Evolutionary conservation across 2,797 vertebrate species (phyloP).

Genomic region (Anisognathus igniventris): DNA sequence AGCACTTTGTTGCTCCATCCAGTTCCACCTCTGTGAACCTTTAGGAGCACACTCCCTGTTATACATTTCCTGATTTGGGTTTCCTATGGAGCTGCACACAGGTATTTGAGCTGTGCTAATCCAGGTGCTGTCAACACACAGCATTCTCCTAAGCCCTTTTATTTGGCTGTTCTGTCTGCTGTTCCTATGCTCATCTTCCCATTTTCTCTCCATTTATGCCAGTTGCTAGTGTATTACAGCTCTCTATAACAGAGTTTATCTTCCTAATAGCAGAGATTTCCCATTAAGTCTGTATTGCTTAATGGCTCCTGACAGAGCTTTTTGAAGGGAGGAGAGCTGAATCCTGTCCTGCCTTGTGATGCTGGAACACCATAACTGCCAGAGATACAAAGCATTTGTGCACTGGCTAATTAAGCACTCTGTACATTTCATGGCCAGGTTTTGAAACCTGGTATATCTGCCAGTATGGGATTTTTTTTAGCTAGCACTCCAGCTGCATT

Average conservation of each 20-base stretch:
- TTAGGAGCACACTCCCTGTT: neutral
- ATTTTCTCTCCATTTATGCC: neutral
- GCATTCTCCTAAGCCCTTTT: neutral
- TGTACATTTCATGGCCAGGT: neutral
- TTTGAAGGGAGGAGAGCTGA: neutral
- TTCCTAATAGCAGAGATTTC: neutral
- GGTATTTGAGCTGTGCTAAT: neutral
- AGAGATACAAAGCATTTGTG: neutral
- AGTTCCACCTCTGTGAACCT: neutral
- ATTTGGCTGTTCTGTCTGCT: neutral
- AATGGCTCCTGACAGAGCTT: neutral
- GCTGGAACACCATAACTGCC: neutral
- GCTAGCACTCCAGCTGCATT: neutral
- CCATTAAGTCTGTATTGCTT: neutral
- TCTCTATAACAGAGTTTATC: neutral
- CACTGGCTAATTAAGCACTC: neutral
- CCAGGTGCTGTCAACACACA: neutral
- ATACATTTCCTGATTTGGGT: neutral
- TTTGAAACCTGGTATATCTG: neutral
- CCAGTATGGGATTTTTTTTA: neutral
- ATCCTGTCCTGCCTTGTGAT: neutral
- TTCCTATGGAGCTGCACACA: neutral
- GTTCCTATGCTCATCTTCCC: neutral
- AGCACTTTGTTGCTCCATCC: neutral
- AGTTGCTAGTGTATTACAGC: neutral